These are phyloP conservation scores for Trisateles emortualis DNA, from an alignment of 2,888 invertebrate species.

Conservation along the genomic window DNA sequence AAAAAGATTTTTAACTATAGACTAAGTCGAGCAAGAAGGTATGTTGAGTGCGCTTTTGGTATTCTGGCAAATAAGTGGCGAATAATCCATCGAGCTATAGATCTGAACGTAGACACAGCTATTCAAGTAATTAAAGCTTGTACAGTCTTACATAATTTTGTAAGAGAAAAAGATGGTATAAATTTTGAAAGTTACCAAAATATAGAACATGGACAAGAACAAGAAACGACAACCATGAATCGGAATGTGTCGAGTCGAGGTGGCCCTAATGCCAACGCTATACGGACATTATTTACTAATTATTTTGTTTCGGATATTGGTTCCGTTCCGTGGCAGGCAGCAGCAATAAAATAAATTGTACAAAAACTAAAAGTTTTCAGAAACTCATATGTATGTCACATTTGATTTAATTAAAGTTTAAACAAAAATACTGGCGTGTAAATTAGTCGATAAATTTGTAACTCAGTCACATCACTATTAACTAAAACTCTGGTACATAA, in stretches of 20 bases:
- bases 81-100: slow-evolving; percentile 6
- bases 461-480: too few species aligned
- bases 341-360: slow-evolving; percentile 40
- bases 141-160: slow-evolving; percentile 34
- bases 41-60: slow-evolving; percentile 3
- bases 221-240: slow-evolving; percentile 31
- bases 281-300: slow-evolving; percentile 44
- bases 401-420: too few species aligned
- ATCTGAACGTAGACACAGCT: slow-evolving; percentile 27
- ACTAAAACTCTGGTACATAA: too few species aligned
- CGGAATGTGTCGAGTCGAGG: slow-evolving; percentile 37
- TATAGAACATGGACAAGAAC: slow-evolving; percentile 33
- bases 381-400: too few species aligned
- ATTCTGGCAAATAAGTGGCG: slow-evolving; percentile 6
- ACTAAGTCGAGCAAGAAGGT: slow-evolving; percentile 2
- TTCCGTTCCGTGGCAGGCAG: slow-evolving; percentile 44
- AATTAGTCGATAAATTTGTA: too few species aligned
- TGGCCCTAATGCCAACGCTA: slow-evolving; percentile 46
- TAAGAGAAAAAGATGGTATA: slow-evolving; percentile 31
- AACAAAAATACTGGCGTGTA: too few species aligned
- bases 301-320: slow-evolving; percentile 43
- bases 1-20: slow-evolving; percentile 1
- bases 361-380: background rate
- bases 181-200: slow-evolving; percentile 41
- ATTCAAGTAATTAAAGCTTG: slow-evolving; percentile 41